These are phyloP conservation scores for Chaetophractus vellerosus DNA, from an alignment of 2,797 vertebrate genomes.

Conservation along the genomic window DNA sequence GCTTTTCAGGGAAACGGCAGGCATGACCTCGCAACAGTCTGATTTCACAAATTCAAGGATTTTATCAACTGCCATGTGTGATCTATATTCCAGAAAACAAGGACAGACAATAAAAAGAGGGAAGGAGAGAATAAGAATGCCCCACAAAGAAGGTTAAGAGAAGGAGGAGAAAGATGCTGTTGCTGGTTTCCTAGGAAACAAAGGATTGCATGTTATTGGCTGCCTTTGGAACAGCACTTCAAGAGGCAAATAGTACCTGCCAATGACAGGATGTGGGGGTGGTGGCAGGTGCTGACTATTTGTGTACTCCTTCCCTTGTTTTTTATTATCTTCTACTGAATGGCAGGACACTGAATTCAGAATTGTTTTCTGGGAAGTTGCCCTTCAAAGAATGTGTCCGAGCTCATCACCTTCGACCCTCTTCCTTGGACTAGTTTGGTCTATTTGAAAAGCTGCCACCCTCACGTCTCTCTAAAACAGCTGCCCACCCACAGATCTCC, in stretches of 20 bases:
- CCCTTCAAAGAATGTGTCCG: neutral
- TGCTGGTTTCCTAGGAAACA: constrained; percentile 36
- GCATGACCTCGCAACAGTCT: constrained; percentile 56
- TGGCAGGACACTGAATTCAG: neutral
- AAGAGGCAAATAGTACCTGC: neutral
- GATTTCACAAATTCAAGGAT: constrained; percentile 70
- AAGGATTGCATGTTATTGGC: neutral
- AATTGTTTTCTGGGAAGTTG: constrained; percentile 10
- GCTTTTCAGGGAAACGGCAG: constrained; percentile 77
- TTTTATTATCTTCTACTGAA: neutral
- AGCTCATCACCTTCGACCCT: neutral
- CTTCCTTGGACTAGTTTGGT: neutral
- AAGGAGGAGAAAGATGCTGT: neutral
- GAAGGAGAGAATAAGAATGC: neutral
- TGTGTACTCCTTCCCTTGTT: neutral
- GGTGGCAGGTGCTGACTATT: neutral
- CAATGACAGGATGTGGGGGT: neutral
- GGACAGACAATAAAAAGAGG: constrained; percentile 28
- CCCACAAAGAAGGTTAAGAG: neutral
- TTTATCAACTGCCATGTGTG: neutral
- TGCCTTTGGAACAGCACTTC: constrained; percentile 4
- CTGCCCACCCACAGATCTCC: neutral
- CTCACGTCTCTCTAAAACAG: neutral
- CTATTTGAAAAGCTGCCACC: neutral
- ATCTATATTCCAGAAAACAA: constrained; percentile 50